Evolutionary conservation across 2,113 vertebrate species (phyloP), one percentile per base, ranked within the genome.

Genomic region (Cyprinus carpio): DNA sequence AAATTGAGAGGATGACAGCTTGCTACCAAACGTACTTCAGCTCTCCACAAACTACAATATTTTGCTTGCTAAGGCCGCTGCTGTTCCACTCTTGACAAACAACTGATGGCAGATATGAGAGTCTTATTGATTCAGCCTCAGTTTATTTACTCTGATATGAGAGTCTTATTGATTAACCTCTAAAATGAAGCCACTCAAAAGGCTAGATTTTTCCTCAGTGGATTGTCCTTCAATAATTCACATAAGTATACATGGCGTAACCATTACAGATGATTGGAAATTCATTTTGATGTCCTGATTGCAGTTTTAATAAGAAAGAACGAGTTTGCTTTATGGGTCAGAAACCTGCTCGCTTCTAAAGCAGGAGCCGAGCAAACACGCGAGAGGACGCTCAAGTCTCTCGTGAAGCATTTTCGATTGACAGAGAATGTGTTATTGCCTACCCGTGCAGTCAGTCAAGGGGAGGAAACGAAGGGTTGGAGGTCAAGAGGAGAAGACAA

Each of bases 81-180:
- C 75, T 84, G 64, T 71, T 65, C 37, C 76, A 9, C 54, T 60
- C 34, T 79, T 62, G 65, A 80, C 64, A 80, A 83, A 83, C 46
- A 83, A 74, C 29, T 72, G 81, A 83, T 74, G 84, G 31, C 76
- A 80, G 76, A 80, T 85, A 80, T 79, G 65, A 79, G 76, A 43
- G 84, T 72, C 34, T 85, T 58, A 85, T 72, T 80, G 84, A 85
- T 80, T 72, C 51, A 37, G 51, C 51, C 84, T 71, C 4, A 10
- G 49, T 72, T 83, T 85, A 71, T 85, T 60, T 60, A 75, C 84
- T 46, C 20, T 43, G 76, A 80, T 85, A 71, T 60, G 75, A 80
- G 84, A 60, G 65, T 77, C 46, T 58, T 79, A 85, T 78, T 79
- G 43, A 78, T 78, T 71, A 80, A 85, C 65, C 67, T 69, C 65